Evolutionary conservation across 2,888 invertebrate genomes (phyloP).

Genomic region (Morpho helenor): DNA sequence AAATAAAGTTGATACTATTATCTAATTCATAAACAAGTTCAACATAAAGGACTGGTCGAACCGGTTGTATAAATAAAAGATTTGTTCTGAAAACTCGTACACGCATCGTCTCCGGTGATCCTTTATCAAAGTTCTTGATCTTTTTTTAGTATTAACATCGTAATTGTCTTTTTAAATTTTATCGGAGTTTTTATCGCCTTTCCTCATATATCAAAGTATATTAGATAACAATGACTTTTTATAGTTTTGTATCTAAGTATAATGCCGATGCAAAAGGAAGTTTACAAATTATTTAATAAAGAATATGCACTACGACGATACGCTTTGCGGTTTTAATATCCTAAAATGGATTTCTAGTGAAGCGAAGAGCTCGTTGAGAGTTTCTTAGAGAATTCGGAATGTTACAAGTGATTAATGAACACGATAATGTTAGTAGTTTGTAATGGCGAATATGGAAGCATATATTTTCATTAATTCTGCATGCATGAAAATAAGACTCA

Average conservation of each 20-base stretch:
- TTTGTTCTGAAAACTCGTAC: slow-evolving; percentile 5
- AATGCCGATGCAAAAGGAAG: too few relatives aligned
- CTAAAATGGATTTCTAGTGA: too few relatives aligned
- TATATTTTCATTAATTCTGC: too few relatives aligned
- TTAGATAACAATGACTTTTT: slow-evolving; percentile 5
- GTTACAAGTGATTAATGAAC: too few relatives aligned
- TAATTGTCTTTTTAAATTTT: slow-evolving; percentile 6
- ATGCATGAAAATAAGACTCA: too few relatives aligned
- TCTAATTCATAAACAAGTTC: slow-evolving; percentile 16
- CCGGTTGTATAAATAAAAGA: slow-evolving; percentile 15
- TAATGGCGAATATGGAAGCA: too few relatives aligned
- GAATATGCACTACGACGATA: too few relatives aligned
- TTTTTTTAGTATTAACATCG: slow-evolving; percentile 10
- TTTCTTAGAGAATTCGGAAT: too few relatives aligned
- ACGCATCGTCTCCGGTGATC: slow-evolving; percentile 11
- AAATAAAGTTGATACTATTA: slow-evolving; percentile 15
- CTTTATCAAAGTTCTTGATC: slow-evolving; percentile 20
- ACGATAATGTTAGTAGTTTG: too few relatives aligned
- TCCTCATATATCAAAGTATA: slow-evolving; percentile 5
- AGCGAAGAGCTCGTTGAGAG: too few relatives aligned
- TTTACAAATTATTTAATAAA: too few relatives aligned
- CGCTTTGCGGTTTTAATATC: too few relatives aligned
- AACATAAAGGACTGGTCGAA: slow-evolving; percentile 13
- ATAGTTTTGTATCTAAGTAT: not conserved
- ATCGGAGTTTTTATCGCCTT: not conserved